phyloP scores from a whole-genome alignment of 2,797 vertebrate species.

The Rhyacichthys aspro region DNA sequence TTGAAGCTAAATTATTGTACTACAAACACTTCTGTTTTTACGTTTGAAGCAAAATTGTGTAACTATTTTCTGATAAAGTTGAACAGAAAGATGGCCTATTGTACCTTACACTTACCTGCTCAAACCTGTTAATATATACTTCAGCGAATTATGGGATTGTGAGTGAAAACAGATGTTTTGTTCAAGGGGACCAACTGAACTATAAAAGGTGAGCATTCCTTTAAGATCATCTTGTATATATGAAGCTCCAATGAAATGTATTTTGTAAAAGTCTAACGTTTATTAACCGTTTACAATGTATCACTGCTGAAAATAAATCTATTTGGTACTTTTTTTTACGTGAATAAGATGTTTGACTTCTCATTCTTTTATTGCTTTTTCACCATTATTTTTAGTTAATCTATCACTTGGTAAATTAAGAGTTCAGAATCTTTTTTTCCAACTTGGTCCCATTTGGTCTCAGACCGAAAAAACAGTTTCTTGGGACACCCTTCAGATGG shows the following conservation, averaged over 20 bases:
- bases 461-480: no score
- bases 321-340: conserved; percentile 60
- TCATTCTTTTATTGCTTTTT: conserved; percentile 16
- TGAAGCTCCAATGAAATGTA: conserved; percentile 55
- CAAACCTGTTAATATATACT: conserved; percentile 9
- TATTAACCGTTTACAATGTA: conserved; percentile 69
- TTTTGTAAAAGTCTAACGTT: conserved; percentile 63
- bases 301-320: conserved; percentile 63
- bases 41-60: conserved; percentile 23
- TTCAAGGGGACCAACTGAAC: conserved; percentile 41
- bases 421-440: no score
- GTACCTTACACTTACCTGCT: conserved; percentile 6
- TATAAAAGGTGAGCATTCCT: conserved; percentile 63
- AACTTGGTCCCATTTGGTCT: no score
- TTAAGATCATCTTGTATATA: conserved; percentile 27
- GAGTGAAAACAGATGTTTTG: conserved; percentile 13
- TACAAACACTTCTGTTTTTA: background rate
- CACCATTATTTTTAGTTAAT: no score
- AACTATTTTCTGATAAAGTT: conserved; percentile 13
- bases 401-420: no score
- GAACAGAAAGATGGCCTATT: no score
- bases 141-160: no score
- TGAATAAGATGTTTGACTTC: conserved; percentile 17
- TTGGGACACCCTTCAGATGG: no score
- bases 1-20: conserved; percentile 21